Evolutionary conservation across 2,797 vertebrate species (phyloP), one percentile per base, ranked within the genome.

Genomic region (Sebastes flavidus): DNA sequence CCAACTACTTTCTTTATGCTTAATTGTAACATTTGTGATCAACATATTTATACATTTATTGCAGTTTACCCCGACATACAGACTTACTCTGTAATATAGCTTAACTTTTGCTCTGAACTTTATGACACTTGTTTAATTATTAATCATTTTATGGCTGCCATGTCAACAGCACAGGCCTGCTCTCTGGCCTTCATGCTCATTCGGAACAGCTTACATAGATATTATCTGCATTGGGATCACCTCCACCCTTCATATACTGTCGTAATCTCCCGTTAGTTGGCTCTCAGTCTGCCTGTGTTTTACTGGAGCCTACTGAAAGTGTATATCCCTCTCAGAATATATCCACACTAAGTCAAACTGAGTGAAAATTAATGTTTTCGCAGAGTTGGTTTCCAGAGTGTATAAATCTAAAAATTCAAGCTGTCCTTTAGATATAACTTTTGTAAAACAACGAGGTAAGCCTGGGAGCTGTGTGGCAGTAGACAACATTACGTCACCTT

Each of bases 91-190:
- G 42, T 18, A 46, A 46, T 59, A 27, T 20, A 25, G 12, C 24
- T 61, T 29, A 77, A 7, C 65, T 11, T 80, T 69, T 63, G 54
- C 20, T 81, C 25, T 52, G 25, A 84, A 46, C 18, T 83, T 76
- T 59, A 69, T 71, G 59, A 61, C 6, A 36, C 49, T 58, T 83
- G 81, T 86, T 2, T 86, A 90, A 88, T 86, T 60, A 89, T 91
- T 90, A 80, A 86, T 81, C 18, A 9, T 76, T 91, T 91, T 92
- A 94, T 76, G 22, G 80, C 73, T 34, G 30, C 59, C 34, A 1
- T 80, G 75, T 84, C 75, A 82, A 85, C 71, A 61, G 65, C 27
- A 38, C 65, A 29, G 27, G 22, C 2, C 55, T 68, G 72, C 30
- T 81, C 27, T 75, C 73, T 81, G 74, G 63, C 30, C 78, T 65